Evolutionary conservation across 2,113 vertebrate genomes (phyloP).

Genomic region (Isurus oxyrinchus): DNA sequence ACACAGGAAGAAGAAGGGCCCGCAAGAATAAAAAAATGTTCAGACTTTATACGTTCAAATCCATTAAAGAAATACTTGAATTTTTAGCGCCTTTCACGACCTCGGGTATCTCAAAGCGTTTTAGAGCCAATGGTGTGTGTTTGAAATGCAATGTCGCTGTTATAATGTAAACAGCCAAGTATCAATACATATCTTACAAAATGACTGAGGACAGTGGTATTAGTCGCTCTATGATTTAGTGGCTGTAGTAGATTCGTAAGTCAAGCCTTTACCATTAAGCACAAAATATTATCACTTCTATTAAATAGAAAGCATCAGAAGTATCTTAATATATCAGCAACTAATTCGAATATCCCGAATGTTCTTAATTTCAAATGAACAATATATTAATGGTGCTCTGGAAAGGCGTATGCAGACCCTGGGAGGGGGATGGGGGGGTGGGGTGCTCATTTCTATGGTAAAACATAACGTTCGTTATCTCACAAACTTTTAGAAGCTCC

Average conservation of each 20-base stretch:
- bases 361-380: not conserved
- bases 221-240: not conserved
- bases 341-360: not conserved
- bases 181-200: not conserved
- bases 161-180: not conserved
- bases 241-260: not conserved
- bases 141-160: not conserved
- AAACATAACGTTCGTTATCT: not conserved
- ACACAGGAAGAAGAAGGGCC: not conserved
- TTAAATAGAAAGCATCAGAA: not conserved
- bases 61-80: not conserved
- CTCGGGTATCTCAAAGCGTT: not conserved
- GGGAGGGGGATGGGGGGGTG: not conserved
- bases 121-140: no score
- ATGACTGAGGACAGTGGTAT: not conserved
- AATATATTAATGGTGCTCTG: not conserved
- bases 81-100: not conserved
- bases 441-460: not conserved
- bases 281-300: not conserved
- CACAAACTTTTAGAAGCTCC: not conserved
- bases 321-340: not conserved
- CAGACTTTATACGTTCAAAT: not conserved
- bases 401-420: not conserved
- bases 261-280: not conserved
- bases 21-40: not conserved